Base-by-base conservation (phyloP, 2,113 vertebrate genomes). In the Ageneiosus marmoratus region DNA sequence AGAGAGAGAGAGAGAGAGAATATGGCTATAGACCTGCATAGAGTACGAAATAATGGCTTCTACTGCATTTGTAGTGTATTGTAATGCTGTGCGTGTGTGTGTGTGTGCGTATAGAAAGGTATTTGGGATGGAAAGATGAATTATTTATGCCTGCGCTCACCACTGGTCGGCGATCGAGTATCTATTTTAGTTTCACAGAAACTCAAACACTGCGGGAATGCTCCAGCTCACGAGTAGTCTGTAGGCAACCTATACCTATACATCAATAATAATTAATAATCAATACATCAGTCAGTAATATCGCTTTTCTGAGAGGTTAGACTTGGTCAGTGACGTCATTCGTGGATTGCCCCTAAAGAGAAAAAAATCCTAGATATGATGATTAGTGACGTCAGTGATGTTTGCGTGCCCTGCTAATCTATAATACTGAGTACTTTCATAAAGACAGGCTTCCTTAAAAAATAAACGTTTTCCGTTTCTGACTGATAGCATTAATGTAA, bases 101-200 rank as follows among this genome's bases (percentile, higher is more conserved):
- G 79, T 24, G 34, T 18, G 27, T 27, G 32, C 8, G 53, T 55
- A n/a, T 58, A n/a, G 22, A 58, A 58, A 58, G 56, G 56, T 4
- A 48, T 73, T 73, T 41, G 24, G 53, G 69, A 24, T 62, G 50
- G 11, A 27, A 29, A 12, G 69, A 6, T 63, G 48, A 60, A 67
- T 77, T 58, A 37, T 48, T 3, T 65, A 60, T 85, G 74, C 60
- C n/a, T 32, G 27, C 0, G 0, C 18, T 65, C 27, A 15, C 91
- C 94, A 85, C 91, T 88, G 37, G 92, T 86, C 60, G 94, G 94
- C 91, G 91, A 87, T 72, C 63, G 76, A 90, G 90, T 83, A 89
- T 89, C 79, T 90, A 41, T 67, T 41, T 41, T 67, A 10, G 32
- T 67, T 67, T 67, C 34, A 34, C 37, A 1, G 63, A 67, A 67